Conservation (phyloP, 2,113 vertebrate species). For the Gadus macrocephalus region DNA sequence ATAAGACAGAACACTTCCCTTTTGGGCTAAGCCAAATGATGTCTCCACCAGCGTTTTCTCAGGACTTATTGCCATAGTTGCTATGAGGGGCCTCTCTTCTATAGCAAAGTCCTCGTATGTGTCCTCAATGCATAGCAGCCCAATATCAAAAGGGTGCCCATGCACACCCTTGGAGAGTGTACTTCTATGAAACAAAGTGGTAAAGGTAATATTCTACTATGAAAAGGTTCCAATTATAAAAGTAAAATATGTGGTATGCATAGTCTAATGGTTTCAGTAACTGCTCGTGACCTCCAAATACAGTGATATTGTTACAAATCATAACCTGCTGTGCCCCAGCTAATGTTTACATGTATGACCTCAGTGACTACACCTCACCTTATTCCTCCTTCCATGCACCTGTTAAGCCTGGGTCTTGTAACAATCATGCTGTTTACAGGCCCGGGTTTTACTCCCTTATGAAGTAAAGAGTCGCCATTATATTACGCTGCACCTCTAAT, state of each 20-base stretch:
- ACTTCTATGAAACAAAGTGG: background rate
- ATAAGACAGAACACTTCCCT: background rate
- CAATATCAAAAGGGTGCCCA: background rate
- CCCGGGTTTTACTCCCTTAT: background rate
- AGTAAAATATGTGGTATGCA: too few species aligned
- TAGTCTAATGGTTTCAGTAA: too few species aligned
- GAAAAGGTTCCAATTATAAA: too few species aligned
- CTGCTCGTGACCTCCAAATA: too few species aligned
- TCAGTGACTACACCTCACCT: constrained; percentile 7
- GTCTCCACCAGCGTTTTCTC: background rate
- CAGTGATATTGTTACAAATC: too few species aligned
- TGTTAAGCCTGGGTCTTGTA: background rate
- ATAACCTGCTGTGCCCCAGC: constrained; percentile 1
- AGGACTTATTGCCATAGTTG: background rate
- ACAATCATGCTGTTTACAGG: constrained; percentile 4
- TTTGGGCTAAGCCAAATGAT: background rate
- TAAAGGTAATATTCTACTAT: background rate
- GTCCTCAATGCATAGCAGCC: background rate
- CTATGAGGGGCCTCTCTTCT: background rate
- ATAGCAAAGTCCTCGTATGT: background rate
- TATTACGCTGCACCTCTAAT: too few species aligned
- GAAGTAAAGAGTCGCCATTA: too few species aligned
- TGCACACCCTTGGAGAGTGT: background rate
- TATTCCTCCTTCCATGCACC: background rate
- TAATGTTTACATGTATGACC: constrained; percentile 1